These are phyloP conservation scores for Macrotis lagotis DNA, from an alignment of 2,113 vertebrate genomes.

Conservation along the genomic window DNA sequence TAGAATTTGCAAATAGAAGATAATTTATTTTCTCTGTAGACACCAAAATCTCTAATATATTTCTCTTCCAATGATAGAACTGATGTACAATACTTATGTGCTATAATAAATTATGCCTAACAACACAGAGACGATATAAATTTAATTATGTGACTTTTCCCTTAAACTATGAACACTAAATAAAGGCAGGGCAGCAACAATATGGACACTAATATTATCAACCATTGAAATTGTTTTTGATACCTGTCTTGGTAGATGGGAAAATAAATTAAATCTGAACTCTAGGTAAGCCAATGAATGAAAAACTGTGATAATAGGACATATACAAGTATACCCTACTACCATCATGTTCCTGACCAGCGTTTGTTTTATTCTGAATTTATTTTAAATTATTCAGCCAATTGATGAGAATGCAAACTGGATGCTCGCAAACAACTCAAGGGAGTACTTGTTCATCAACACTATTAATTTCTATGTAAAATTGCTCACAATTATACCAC, in stretches of 20 bases:
- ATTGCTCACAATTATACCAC: neutral
- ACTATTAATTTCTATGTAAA: neutral
- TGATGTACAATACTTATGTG: no score
- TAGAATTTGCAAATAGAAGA: no score
- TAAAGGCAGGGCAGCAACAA: no score
- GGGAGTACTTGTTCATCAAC: neutral
- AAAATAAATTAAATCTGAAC: conserved; percentile 46
- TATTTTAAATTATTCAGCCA: neutral
- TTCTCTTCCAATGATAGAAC: no score
- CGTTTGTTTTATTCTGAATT: neutral
- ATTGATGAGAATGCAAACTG: neutral
- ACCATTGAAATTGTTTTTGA: neutral
- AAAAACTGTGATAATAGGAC: conserved; percentile 10
- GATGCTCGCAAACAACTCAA: neutral
- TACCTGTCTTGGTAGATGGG: neutral
- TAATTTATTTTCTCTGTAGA: no score
- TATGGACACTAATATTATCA: no score
- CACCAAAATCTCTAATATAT: no score
- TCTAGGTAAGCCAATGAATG: conserved; percentile 16
- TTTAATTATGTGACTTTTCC: no score
- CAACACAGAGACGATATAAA: no score
- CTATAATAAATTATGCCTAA: no score
- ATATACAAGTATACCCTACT: neutral
- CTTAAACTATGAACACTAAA: no score
- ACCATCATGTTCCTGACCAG: neutral